Evolutionary conservation across 1,140 invertebrate species (phyloP), one percentile per base, ranked within the genome.

Genomic region (Druon quercuslanigerum): DNA sequence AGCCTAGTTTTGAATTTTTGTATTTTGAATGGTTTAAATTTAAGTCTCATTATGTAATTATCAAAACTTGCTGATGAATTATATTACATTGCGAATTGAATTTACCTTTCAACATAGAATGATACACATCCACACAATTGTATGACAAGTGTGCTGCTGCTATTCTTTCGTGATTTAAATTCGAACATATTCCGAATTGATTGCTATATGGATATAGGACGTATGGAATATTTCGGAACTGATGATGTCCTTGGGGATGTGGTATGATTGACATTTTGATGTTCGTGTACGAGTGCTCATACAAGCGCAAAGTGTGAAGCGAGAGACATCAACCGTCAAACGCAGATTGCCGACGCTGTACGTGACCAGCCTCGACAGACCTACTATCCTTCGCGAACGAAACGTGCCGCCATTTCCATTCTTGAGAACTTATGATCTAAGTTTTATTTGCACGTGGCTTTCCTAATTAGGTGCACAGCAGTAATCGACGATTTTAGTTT

Each of bases 261-360:
- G 79, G 74, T 75, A 85, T 86, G 86, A 87, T 86, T 86, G 86
- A 85, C 86, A 80, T 85, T 76, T 72, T 74, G 74, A 82, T 72
- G 78, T 83, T 85, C 82, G 79, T 75, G 81, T 73, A 76, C 60
- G 78, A 82, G 78, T 75, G 76, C 57, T 79, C 71, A 76, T 81
- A 81, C 80, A 82, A 79, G 82, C 79, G 82, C 83, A 82, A 85
- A 82, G 84, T 82, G 82, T 74, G 70, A 85, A 82, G 84, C 79
- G 82, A 78, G 71, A 85, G 84, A 87, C 86, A 84, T 85, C 86
- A 87, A 87, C 81, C 83, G 81, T 87, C 86, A 87, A 85, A 85
- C 84, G 82, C 84, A 86, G 82, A 87, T 87, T 86, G 83, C 79
- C 75, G 52, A 77, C 78, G 76, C 78, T 70, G 76, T 87, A 88